Conservation (phyloP, 2,797 vertebrate species). For the Hyperoplus immaculatus region DNA sequence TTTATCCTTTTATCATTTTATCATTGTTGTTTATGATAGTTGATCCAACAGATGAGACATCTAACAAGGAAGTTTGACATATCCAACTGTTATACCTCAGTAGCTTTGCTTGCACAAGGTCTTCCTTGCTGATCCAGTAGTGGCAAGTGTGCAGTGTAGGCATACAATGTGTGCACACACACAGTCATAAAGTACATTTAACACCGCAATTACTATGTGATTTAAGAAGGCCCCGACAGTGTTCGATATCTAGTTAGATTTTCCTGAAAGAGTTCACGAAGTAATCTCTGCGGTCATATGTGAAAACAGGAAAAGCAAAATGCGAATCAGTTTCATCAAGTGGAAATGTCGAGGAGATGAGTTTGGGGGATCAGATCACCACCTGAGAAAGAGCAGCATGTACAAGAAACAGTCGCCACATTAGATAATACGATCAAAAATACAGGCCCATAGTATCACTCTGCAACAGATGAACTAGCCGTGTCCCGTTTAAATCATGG, state of each 20-base stretch:
- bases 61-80: slow-evolving; percentile 67
- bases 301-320: slow-evolving; percentile 19
- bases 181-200: neutral
- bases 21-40: slow-evolving; percentile 52
- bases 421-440: slow-evolving; percentile 36
- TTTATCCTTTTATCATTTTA: slow-evolving; percentile 16
- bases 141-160: slow-evolving; percentile 5
- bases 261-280: neutral
- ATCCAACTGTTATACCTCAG: slow-evolving; percentile 61
- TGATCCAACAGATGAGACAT: slow-evolving; percentile 70
- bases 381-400: slow-evolving; percentile 14
- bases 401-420: slow-evolving; percentile 27
- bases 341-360: slow-evolving; percentile 12
- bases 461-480: slow-evolving; percentile 28
- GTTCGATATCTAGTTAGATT: slow-evolving; percentile 6
- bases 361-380: slow-evolving; percentile 23
- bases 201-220: slow-evolving; percentile 8
- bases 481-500: slow-evolving; percentile 32
- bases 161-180: neutral
- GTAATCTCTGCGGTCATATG: slow-evolving; percentile 1
- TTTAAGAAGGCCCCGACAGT: neutral
- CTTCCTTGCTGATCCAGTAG: slow-evolving; percentile 23
- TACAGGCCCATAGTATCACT: slow-evolving; percentile 36
- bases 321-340: neutral
- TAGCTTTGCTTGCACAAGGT: slow-evolving; percentile 40